Base-by-base conservation (phyloP, 2,888 invertebrate species). In the Herminia tarsipennalis region DNA sequence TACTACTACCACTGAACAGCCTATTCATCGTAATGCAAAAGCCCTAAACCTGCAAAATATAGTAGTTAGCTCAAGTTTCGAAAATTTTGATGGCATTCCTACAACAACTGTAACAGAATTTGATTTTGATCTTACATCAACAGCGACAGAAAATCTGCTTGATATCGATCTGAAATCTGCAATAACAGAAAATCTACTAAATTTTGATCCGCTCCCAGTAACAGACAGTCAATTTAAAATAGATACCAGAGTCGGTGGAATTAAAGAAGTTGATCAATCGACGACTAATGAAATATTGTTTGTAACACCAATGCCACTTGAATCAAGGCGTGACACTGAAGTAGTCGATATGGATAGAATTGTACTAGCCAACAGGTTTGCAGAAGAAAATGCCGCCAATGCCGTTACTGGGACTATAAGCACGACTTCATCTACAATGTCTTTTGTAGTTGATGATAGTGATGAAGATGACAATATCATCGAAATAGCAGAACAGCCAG, bases 11-110 rank as follows among this genome's bases (percentile, higher is more conserved):
- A 5, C 36, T 32, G 25, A 12, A 8, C 17, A 12, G 21, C 30
- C 36, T 1, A 16, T 13, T 1, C 14, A 20, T 14, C 40, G 36
- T 22, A 22, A 21, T 12, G 27, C 30, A 4, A 41, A 47, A 27
- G 36, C 36, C 2, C 12, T 47, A 16, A 40, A 30, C 16, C 10
- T 46, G 3, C 20, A 36, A 27, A 17, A 27, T 10, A 2, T 14
- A 2, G 22, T 20, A 20, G 4, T 9, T 17, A 38, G 1, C 8
- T n/a, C 21, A 13, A n/a, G 20, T 9, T 12, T 16, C 9, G 22
- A 21, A 22, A 3, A 3, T 8, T 6, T 20, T n/a, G 14, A 1
- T 9, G 29, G n/a, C n/a, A n/a, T n/a, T n/a, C n/a, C n/a, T n/a
- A n/a, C n/a, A n/a, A n/a, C n/a, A n/a, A n/a, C n/a, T n/a, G n/a